Evolutionary conservation across 1,140 invertebrate genomes (phyloP).

Genomic region (Ostrea edulis): DNA sequence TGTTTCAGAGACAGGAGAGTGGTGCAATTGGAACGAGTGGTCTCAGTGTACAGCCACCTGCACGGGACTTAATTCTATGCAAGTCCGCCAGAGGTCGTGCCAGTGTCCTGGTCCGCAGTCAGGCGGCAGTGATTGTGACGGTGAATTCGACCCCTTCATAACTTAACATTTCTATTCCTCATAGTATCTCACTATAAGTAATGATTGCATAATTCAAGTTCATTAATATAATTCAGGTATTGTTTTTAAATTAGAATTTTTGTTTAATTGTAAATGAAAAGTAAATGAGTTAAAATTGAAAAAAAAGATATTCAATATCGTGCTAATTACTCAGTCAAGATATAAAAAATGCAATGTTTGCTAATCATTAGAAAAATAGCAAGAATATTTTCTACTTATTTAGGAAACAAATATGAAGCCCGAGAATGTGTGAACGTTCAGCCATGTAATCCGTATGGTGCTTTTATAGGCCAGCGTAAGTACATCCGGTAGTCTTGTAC

Average conservation of each 20-base stretch:
- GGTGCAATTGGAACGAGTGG: conserved; percentile 72
- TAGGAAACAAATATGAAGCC: conserved; percentile 62
- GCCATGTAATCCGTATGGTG: conserved; percentile 50
- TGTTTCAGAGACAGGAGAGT: conserved; percentile 45
- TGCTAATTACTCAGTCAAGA: no score
- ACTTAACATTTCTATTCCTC: no score
- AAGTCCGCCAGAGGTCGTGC: conserved; percentile 65
- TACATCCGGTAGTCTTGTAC: no score
- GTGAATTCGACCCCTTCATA: conserved; percentile 39
- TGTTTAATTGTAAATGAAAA: no score
- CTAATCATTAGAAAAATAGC: no score
- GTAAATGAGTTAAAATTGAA: no score
- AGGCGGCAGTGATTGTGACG: conserved; percentile 62
- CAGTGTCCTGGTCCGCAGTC: conserved; percentile 66
- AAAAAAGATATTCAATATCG: no score
- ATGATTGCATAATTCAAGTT: no score
- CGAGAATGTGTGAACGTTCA: conserved; percentile 62
- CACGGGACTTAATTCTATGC: conserved; percentile 61
- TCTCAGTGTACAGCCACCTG: conserved; percentile 70
- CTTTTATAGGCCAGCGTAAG: conserved; percentile 7
- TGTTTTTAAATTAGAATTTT: no score
- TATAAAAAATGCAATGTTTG: no score
- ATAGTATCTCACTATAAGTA: no score
- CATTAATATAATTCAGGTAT: no score
- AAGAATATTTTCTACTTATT: not conserved